Evolutionary conservation across 2,113 vertebrate species (phyloP), one percentile per base, ranked within the genome.

Genomic region (Okapia johnstoni): DNA sequence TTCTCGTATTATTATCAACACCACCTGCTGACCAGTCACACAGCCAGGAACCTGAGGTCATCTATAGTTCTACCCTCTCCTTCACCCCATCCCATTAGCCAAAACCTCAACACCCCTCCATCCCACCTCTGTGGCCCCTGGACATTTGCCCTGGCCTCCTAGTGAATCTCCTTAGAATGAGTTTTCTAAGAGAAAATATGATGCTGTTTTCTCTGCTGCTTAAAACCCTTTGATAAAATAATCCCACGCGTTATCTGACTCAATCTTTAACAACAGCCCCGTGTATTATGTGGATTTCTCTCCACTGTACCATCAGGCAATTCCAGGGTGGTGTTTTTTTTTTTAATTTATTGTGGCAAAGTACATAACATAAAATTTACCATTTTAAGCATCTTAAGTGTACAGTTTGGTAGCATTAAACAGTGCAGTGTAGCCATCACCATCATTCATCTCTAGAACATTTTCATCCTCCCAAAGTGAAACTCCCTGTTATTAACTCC

Each of bases 1-100:
- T 52, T 13, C 14, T 76, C 48, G 0, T 2, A 6, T 30, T 43
- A 1, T 40, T 16, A 16, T 3, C 17, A 13, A 40, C 6, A 48
- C 28, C 46, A 50, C 43, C 11, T 36, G 57, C 57, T 70, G 40
- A 81, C 50, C 30, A 4, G 8, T 85, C 17, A 12, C 57, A 36
- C 10, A 26, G 50, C 85, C 85, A 48, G 55, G 79, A 48, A 28
- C 30, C 40, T 23, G 11, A 50, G 50, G 26, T 40, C 54, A 4
- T n/a, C 46, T 17, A 36, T 61, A 28, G 30, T 33, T 36, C 76
- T 84, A 26, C 8, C 33, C 54, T 57, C 54, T 26, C 63, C 50
- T 40, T 43, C 5, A 3, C 85, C n/a, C 66, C 1, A 10, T 93
- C 43, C 52, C 2, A 0, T 54, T 33, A 23, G 13, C 61, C 14